These are phyloP conservation scores for mouse (Mus musculus) DNA, from an alignment of 2,113 vertebrate species.

Conservation along the genomic window DNA sequence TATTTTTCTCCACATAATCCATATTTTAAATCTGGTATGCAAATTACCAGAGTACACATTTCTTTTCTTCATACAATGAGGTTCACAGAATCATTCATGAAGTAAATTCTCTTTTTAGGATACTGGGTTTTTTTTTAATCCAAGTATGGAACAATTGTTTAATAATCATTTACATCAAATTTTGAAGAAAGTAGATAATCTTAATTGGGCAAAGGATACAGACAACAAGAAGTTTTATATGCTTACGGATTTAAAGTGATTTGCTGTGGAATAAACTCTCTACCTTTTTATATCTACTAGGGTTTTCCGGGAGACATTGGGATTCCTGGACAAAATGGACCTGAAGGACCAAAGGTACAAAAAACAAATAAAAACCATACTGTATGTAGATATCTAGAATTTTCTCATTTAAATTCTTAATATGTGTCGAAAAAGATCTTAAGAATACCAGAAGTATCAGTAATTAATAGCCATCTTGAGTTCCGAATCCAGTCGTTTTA, in stretches of 20 bases:
- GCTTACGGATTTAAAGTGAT: conserved; percentile 20
- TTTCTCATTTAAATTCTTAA: not conserved
- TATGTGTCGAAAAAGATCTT: not conserved
- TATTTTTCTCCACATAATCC: conserved; percentile 31
- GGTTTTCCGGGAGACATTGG: conserved; percentile 99
- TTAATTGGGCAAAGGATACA: not conserved
- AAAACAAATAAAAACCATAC: not conserved
- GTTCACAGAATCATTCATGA: not conserved
- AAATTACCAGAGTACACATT: not conserved
- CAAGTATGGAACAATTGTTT: not conserved
- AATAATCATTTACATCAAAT: not conserved
- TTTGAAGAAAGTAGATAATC: not conserved
- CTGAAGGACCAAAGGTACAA: conserved; percentile 96
- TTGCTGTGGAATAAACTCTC: conserved; percentile 43
- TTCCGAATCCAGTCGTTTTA: conserved; percentile 6
- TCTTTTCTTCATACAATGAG: not conserved
- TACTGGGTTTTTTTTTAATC: not conserved
- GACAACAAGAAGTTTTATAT: not conserved
- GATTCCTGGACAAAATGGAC: conserved; percentile 95
- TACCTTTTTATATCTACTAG: conserved; percentile 84
- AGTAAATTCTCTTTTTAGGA: not conserved
- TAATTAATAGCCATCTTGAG: not conserved
- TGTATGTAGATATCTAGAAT: not conserved
- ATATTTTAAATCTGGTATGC: conserved; percentile 14
- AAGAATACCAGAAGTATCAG: not conserved